phyloP scores from a whole-genome alignment of 2,888 invertebrate species.

The Stramonita haemastoma region DNA sequence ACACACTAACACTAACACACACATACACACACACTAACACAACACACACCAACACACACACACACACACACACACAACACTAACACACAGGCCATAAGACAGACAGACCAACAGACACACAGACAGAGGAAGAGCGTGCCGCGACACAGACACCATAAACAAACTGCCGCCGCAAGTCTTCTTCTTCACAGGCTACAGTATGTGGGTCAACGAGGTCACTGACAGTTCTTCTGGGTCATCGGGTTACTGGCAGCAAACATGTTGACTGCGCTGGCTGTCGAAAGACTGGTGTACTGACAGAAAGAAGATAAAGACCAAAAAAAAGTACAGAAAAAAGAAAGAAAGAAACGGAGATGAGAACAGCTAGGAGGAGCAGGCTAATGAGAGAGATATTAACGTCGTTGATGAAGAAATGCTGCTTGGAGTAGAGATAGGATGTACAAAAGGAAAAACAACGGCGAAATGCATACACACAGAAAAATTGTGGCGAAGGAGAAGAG shows the following conservation, averaged over 20 bases:
- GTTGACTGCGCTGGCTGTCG: not conserved
- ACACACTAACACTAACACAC: too few relatives aligned
- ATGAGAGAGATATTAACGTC: not conserved
- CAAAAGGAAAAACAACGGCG: not conserved
- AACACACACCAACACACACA: too few relatives aligned
- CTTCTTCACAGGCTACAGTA: too few relatives aligned
- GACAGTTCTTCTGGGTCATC: too few relatives aligned
- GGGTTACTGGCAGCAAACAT: too few relatives aligned
- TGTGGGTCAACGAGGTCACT: too few relatives aligned
- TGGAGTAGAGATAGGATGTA: not conserved
- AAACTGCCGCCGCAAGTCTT: too few relatives aligned
- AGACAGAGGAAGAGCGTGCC: not conserved
- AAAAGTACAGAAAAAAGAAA: not conserved
- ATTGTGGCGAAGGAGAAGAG: too few relatives aligned
- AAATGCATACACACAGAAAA: not conserved
- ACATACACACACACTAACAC: too few relatives aligned
- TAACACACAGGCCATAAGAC: too few relatives aligned
- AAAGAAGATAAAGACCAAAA: not conserved
- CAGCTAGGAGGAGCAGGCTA: not conserved
- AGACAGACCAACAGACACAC: not conserved
- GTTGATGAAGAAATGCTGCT: not conserved
- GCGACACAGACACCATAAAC: too few relatives aligned
- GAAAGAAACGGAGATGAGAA: not conserved
- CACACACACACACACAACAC: too few relatives aligned
- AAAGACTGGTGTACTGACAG: not conserved